Percentiles rank a stretch among this genome's conserved stretches.
Evolutionary conservation across 2,113 vertebrate genomes (phyloP).

Genomic region (Hyla sarda): DNA sequence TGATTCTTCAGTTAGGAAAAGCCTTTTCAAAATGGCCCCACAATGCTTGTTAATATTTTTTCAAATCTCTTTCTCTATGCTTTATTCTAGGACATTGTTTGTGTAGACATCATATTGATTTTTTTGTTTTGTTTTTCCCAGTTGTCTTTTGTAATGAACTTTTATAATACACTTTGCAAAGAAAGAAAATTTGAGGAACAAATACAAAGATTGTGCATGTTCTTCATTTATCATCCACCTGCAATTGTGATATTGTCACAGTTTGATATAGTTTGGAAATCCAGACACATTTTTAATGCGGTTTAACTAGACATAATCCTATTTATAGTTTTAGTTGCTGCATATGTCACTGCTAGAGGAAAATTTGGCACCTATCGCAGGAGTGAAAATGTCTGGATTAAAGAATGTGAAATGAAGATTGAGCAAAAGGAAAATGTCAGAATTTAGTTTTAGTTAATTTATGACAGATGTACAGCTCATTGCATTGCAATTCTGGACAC

Average conservation of each 20-base stretch:
- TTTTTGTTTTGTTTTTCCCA: background rate
- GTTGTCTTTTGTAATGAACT: background rate
- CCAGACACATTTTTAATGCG: slow-evolving; percentile 38
- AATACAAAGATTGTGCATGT: slow-evolving; percentile 12
- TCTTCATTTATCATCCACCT: slow-evolving; percentile 32
- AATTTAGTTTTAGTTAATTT: slow-evolving; percentile 6
- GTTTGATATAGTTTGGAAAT: slow-evolving; percentile 37
- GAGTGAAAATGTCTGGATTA: slow-evolving; percentile 26
- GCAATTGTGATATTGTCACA: background rate
- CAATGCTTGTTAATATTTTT: background rate
- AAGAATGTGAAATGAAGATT: slow-evolving; percentile 28
- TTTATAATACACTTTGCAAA: slow-evolving; percentile 3
- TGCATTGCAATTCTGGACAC: background rate
- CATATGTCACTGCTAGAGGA: slow-evolving; percentile 39
- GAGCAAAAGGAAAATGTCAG: background rate
- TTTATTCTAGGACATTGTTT: slow-evolving; percentile 3
- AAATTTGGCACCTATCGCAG: slow-evolving; percentile 11
- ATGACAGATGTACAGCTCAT: background rate
- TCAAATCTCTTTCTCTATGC: background rate
- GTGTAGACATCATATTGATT: background rate
- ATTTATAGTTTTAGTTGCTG: slow-evolving; percentile 40
- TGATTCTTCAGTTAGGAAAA: background rate
- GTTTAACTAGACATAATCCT: slow-evolving; percentile 44
- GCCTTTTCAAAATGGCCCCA: background rate
- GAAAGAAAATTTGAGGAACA: background rate